A percentile compares a stretch with the other conserved stretches of the same genome.
Conservation (phyloP, 2,888 invertebrate genomes). For the Caenorhabditis becei region DNA sequence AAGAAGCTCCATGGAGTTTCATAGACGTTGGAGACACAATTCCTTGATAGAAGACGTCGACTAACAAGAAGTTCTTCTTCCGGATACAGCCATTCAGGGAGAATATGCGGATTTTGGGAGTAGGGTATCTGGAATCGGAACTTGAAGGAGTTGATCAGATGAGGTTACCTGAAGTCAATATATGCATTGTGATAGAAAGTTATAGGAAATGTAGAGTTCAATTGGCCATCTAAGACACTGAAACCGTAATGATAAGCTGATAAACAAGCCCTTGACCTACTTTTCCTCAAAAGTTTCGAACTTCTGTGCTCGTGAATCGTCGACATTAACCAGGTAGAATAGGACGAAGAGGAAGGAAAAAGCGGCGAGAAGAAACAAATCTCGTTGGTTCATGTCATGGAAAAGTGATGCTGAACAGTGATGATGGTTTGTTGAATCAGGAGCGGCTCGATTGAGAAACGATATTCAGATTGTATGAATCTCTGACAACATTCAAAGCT, state of each 20-base stretch:
- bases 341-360: constrained; percentile 5
- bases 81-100: constrained; percentile 35
- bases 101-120: constrained; percentile 41
- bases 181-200: constrained; percentile 50
- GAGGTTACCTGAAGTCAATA: constrained; percentile 19
- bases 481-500: too few species aligned
- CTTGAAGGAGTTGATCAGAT: neutral
- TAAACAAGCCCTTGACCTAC: neutral
- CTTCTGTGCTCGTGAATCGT: neutral
- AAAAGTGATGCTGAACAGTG: constrained; percentile 6
- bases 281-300: neutral
- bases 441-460: too few species aligned
- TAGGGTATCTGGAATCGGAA: constrained; percentile 9
- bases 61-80: constrained; percentile 19
- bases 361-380: neutral
- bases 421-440: neutral
- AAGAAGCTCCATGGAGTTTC: constrained; percentile 25
- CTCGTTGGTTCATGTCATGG: constrained; percentile 6
- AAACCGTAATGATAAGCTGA: neutral
- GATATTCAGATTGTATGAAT: too few species aligned
- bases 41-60: constrained; percentile 20
- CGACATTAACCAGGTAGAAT: constrained; percentile 6
- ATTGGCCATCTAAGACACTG: constrained; percentile 10
- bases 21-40: neutral
- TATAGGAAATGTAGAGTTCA: constrained; percentile 35